phyloP scores from a whole-genome alignment of 2,113 vertebrate genomes.

The Bothrops jararaca region DNA sequence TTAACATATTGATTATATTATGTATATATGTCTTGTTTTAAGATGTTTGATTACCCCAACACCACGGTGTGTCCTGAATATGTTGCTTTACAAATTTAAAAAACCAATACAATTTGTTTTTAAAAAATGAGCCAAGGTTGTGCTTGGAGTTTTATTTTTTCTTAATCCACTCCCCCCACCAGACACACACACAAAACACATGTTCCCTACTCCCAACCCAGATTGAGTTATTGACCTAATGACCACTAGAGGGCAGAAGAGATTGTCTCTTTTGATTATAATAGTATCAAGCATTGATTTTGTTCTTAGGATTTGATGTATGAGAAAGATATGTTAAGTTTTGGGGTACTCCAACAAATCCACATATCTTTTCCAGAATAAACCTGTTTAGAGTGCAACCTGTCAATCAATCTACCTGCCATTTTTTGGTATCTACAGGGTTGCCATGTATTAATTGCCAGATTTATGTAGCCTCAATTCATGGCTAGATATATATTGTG shows the following conservation, averaged over 20 bases:
- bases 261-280: not conserved
- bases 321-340: not conserved
- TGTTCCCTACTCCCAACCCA: too few species aligned
- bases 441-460: not conserved
- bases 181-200: too few species aligned
- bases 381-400: not conserved
- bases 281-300: not conserved
- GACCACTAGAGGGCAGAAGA: not conserved
- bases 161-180: rapidly evolving
- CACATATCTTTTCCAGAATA: not conserved
- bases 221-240: not conserved
- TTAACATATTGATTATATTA: too few species aligned
- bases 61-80: too few species aligned
- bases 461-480: not conserved
- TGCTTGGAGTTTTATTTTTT: not conserved
- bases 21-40: too few species aligned
- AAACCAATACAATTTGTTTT: too few species aligned
- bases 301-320: not conserved
- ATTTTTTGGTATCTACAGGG: not conserved
- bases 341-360: not conserved
- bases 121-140: not conserved
- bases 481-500: not conserved
- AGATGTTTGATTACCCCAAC: too few species aligned
- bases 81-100: too few species aligned
- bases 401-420: not conserved